Base-by-base conservation (phyloP, 2,113 vertebrate genomes). In the Hemicordylus capensis region DNA sequence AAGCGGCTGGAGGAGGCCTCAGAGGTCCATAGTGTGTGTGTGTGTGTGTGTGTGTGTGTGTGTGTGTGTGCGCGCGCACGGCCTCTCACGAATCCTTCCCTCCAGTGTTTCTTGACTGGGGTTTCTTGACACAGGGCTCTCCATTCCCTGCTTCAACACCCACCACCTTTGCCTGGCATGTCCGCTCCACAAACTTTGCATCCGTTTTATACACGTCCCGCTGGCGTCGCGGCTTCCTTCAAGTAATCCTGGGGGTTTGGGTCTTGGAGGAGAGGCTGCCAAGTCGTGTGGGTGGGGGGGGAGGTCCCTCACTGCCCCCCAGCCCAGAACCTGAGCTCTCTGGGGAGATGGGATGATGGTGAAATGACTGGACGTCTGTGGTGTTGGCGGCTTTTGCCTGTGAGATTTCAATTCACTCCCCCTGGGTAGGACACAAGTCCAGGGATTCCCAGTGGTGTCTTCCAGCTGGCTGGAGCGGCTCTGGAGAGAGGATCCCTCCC, bases 1-100 rank as follows among this genome's bases (percentile, higher is more conserved):
- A 51, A 12, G 6, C 12, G 48, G 6, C 48, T 86, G 93, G 84
- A 93, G n/a, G n/a, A n/a, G n/a, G n/a, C n/a, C n/a, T n/a, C n/a
- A n/a, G n/a, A n/a, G n/a, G n/a, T n/a, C n/a, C n/a, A n/a, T n/a
- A n/a, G n/a, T n/a, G n/a, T n/a, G n/a, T n/a, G n/a, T n/a, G n/a
- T n/a, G n/a, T n/a, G n/a, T n/a, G n/a, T n/a, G n/a, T n/a, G n/a
- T n/a, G n/a, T n/a, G n/a, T n/a, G n/a, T n/a, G n/a, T n/a, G n/a
- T n/a, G n/a, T n/a, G n/a, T n/a, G n/a, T n/a, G n/a, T n/a, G n/a
- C n/a, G n/a, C n/a, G n/a, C n/a, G n/a, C n/a, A n/a, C n/a, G n/a
- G 91, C 91, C 93, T 93, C 89, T 75, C 51, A 70, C n/a, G 85
- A 56, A 83, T 83, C 85, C 88, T 58, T 89, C 80, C 48, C 81